phyloP scores from a whole-genome alignment of 2,113 vertebrate genomes.

The Sciurus niger region DNA sequence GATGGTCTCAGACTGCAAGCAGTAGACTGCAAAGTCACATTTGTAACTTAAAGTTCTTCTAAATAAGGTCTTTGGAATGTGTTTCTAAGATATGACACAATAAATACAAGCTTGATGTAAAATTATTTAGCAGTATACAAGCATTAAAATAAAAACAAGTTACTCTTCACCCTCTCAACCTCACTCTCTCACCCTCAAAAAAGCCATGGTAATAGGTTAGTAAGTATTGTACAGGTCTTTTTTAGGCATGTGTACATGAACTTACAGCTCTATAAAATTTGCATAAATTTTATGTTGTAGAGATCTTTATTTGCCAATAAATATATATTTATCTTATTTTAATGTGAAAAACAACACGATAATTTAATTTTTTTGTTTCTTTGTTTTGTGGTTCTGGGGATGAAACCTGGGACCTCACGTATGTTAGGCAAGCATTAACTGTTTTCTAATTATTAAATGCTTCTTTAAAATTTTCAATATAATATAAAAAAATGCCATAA shows the following conservation, averaged over 20 bases:
- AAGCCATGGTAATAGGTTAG: not conserved
- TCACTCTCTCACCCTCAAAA: not conserved
- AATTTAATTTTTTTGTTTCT: not conserved
- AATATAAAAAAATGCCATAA: not conserved
- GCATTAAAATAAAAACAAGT: conserved; percentile 54
- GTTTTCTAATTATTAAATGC: not conserved
- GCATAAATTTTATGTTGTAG: not conserved
- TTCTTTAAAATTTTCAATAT: not conserved
- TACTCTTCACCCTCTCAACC: not conserved
- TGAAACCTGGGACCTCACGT: too few species aligned
- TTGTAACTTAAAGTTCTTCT: conserved; percentile 42
- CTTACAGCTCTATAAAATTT: not conserved
- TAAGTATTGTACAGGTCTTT: not conserved
- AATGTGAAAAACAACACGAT: not conserved
- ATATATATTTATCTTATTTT: not conserved
- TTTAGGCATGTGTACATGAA: not conserved
- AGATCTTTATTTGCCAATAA: not conserved
- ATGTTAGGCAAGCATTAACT: not conserved
- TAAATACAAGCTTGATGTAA: not conserved
- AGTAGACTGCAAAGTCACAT: not conserved
- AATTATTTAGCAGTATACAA: not conserved
- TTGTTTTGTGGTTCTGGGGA: too few species aligned
- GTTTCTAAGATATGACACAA: not conserved
- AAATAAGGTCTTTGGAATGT: not conserved
- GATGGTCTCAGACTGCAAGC: not conserved